These are phyloP conservation scores for Oncorhynchus masou DNA, from an alignment of 2,113 vertebrate genomes.

Conservation along the genomic window DNA sequence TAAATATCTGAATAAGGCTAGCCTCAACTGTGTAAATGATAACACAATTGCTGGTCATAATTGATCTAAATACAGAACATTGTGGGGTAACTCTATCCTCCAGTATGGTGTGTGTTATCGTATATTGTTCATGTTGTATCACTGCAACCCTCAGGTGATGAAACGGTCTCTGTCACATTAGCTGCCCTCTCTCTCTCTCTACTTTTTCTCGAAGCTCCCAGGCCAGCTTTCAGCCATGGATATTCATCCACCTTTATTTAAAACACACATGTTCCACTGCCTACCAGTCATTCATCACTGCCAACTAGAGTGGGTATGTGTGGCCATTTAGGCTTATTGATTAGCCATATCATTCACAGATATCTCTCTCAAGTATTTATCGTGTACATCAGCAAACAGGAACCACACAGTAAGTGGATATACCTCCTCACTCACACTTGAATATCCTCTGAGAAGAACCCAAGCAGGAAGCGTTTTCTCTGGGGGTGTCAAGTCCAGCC, in stretches of 20 bases:
- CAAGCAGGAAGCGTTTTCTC: not conserved
- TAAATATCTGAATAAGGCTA: no score
- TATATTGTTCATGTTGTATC: slow-evolving; percentile 21
- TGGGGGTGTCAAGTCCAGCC: not conserved
- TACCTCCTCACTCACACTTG: not conserved
- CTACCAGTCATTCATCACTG: slow-evolving; percentile 10
- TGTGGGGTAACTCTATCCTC: not conserved
- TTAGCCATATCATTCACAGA: slow-evolving; percentile 30
- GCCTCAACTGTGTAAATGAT: slow-evolving; percentile 18
- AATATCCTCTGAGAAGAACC: not conserved
- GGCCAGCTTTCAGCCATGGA: not conserved
- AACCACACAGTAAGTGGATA: not conserved
- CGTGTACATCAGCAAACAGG: not conserved
- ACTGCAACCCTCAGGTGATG: slow-evolving; percentile 56
- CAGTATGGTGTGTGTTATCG: slow-evolving; percentile 6
- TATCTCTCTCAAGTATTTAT: not conserved
- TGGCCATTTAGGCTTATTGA: slow-evolving; percentile 64
- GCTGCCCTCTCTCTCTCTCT: slow-evolving; percentile 1
- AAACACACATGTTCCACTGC: slow-evolving; percentile 19
- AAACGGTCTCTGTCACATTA: slow-evolving; percentile 69
- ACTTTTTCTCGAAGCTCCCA: slow-evolving; percentile 24
- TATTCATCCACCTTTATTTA: slow-evolving; percentile 18
- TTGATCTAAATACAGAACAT: slow-evolving; percentile 8
- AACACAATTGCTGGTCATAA: slow-evolving; percentile 10
- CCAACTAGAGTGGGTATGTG: slow-evolving; percentile 13